Evolutionary conservation across 2,113 vertebrate genomes (phyloP).

Genomic region (Scatophagus argus): DNA sequence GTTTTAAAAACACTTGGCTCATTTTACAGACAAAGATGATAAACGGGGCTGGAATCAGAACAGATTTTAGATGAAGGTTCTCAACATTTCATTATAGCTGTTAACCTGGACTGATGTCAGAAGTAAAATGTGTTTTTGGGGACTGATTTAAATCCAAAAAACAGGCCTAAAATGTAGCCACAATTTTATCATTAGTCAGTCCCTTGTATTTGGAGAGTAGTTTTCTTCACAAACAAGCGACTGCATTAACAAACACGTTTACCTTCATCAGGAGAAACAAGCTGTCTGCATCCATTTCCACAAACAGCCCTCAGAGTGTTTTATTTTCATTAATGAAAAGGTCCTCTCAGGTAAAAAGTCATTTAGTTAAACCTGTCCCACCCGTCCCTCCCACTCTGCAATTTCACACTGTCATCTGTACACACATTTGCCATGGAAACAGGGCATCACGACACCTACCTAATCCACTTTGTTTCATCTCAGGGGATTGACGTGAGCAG

Average conservation of each 20-base stretch:
- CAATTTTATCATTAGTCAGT: neutral
- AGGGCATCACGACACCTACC: slow-evolving; percentile 83
- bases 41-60: neutral
- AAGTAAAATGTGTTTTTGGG: neutral
- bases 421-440: slow-evolving; percentile 26
- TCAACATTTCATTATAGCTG: neutral
- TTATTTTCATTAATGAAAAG: neutral
- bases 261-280: neutral
- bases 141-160: neutral
- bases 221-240: neutral
- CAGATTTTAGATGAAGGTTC: neutral
- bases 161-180: neutral
- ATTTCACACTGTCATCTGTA: slow-evolving; percentile 5
- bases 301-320: neutral
- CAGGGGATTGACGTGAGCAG: slow-evolving; percentile 92
- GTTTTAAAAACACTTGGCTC: neutral
- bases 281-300: neutral
- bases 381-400: neutral
- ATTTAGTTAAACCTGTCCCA: neutral
- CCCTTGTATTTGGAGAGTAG: neutral
- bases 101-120: neutral
- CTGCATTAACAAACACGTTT: neutral
- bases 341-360: neutral
- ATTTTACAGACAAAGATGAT: neutral
- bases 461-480: slow-evolving; percentile 98